Base-by-base conservation (phyloP, 2,888 invertebrate species). In the Andrena minutula region DNA sequence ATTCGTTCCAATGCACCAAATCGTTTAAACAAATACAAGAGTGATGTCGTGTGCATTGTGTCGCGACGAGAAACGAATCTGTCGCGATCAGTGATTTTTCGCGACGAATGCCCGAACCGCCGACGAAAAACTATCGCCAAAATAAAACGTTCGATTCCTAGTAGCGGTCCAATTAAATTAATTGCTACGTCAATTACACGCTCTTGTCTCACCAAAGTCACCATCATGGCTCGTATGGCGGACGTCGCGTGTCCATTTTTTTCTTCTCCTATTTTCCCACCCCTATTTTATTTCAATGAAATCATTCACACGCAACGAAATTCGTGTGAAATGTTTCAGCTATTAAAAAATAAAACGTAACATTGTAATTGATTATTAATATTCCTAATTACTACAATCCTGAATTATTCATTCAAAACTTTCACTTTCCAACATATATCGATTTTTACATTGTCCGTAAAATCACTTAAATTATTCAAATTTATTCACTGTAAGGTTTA, bases 141-240 rank as follows among this genome's bases (percentile, higher is more conserved):
- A 78, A 66, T 71, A 71, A 64, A 64, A 69, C 82, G 47, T 10
- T 6, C 53, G 65, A 73, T 71, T 12, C 28, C 28, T 56, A 30
- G 41, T 66, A 75, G 23, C 65, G 65, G 69, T 77, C 76, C 85
- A 82, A 86, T 86, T 86, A 85, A 88, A 84, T 86, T 84, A 86
- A 88, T 88, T 88, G 85, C 83, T 71, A 66, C 76, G 63, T 74
- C 79, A 84, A 82, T 81, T 85, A 77, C 70, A 75, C 79, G 32
- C 70, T 68, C 70, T 76, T 68, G 64, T 70, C 76, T 72, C 58
- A 47, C 58, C 23, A 28, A 71, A 70, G 63, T 70, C 60, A 64
- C 68, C 73, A 70, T 72, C 75, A 30, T 0, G 32, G 26, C 64
- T 35, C 6, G 51, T 65, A 73, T 74, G n/a, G 16, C 53, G 61